These are phyloP conservation scores for Oophaga pumilio DNA, from an alignment of 2,113 vertebrate genomes.

Conservation along the genomic window DNA sequence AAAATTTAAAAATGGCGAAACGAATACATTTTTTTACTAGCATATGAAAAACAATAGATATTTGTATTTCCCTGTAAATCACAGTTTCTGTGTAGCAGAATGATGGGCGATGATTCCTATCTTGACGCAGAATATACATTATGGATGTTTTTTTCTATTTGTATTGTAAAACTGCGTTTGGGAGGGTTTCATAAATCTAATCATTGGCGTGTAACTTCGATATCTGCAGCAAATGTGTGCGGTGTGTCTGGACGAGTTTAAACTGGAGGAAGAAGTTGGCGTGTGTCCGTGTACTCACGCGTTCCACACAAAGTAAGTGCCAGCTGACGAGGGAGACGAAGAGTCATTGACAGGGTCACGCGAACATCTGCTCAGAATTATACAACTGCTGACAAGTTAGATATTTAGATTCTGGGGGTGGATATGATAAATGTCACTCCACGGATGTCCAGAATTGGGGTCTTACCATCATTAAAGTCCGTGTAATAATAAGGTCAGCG, in stretches of 20 bases:
- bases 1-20: too few species aligned
- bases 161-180: not conserved
- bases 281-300: slow-evolving; percentile 80
- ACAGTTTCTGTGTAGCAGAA: not conserved
- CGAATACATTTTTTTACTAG: too few species aligned
- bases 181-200: not conserved
- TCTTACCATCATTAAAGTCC: too few species aligned
- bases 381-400: not conserved
- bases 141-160: not conserved
- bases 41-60: too few species aligned
- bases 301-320: slow-evolving; percentile 85
- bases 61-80: too few species aligned
- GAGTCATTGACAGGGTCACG: not conserved
- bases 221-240: slow-evolving; percentile 78
- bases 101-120: not conserved
- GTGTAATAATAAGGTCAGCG: too few species aligned
- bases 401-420: not conserved
- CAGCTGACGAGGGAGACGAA: not conserved
- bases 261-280: slow-evolving; percentile 78
- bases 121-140: not conserved
- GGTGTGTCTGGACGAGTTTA: slow-evolving; percentile 80
- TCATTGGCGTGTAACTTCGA: not conserved
- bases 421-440: not conserved
- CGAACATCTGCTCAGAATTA: not conserved
- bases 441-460: too few species aligned